phyloP scores from a whole-genome alignment of 2,888 invertebrate species.

The Orthosia incerta region DNA sequence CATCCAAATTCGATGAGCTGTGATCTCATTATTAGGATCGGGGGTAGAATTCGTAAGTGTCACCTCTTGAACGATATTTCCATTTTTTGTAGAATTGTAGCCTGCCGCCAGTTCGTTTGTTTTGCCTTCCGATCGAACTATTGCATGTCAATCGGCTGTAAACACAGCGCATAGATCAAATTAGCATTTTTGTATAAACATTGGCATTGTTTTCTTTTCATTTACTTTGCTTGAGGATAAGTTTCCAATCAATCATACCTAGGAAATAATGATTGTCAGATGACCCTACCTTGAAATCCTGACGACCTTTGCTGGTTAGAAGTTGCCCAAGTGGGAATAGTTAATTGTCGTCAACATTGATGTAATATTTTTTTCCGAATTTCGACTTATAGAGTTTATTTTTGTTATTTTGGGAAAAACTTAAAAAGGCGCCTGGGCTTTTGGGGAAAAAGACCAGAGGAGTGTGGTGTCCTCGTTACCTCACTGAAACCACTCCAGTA shows the following conservation, averaged over 20 bases:
- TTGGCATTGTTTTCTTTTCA: slow-evolving; percentile 20
- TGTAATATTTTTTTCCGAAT: too few species aligned
- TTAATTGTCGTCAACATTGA: too few species aligned
- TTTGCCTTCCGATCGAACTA: slow-evolving; percentile 10
- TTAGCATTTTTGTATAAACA: slow-evolving; percentile 22
- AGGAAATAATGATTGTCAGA: slow-evolving; percentile 8
- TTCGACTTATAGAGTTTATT: too few species aligned
- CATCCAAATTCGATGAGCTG: background rate
- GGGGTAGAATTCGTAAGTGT: background rate
- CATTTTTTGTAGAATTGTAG: background rate
- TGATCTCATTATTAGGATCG: background rate
- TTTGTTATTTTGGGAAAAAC: too few species aligned
- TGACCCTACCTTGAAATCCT: background rate
- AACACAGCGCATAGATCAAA: slow-evolving; percentile 2
- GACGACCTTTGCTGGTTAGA: background rate
- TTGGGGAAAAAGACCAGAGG: too few species aligned
- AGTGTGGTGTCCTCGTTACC: too few species aligned
- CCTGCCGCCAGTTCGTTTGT: background rate
- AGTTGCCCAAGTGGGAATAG: background rate
- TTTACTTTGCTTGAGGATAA: slow-evolving; percentile 19
- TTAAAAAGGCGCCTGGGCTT: too few species aligned
- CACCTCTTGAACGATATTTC: background rate
- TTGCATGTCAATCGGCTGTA: slow-evolving; percentile 15
- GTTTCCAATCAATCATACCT: slow-evolving; percentile 5
- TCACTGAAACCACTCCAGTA: too few species aligned